Percentiles rank a stretch among this genome's conserved stretches.
These are phyloP conservation scores for Galleria mellonella DNA, from an alignment of 1,140 invertebrate species.

Conservation along the genomic window DNA sequence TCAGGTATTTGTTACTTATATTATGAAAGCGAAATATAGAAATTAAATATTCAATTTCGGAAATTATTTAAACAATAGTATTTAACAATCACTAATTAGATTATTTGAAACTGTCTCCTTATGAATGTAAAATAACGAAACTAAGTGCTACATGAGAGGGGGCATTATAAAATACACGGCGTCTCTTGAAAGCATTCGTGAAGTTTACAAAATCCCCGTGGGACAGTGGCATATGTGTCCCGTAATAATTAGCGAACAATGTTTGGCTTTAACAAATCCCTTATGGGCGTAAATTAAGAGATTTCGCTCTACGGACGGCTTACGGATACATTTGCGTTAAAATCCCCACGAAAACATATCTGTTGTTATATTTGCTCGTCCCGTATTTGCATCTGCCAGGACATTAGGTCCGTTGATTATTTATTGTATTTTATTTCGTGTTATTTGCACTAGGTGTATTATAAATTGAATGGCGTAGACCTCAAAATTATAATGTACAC, in stretches of 20 bases:
- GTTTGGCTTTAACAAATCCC: slow-evolving; percentile 72
- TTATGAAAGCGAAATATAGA: no score
- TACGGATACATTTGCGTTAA: slow-evolving; percentile 58
- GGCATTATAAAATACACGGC: no score
- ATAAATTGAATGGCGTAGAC: no score
- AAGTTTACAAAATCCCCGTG: slow-evolving; percentile 59
- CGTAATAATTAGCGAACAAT: slow-evolving; percentile 73
- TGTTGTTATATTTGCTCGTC: slow-evolving; percentile 22
- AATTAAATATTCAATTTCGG: no score
- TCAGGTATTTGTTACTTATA: no score
- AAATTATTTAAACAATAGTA: no score
- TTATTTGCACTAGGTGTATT: no score
- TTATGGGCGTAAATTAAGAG: slow-evolving; percentile 72
- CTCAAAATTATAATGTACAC: no score
- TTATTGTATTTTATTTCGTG: slow-evolving; percentile 2
- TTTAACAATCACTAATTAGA: no score
- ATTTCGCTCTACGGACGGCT: slow-evolving; percentile 51
- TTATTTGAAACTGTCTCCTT: no score
- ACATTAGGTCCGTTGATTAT: slow-evolving; percentile 17
- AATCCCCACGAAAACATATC: slow-evolving; percentile 34
- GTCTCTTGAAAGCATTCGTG: slow-evolving; percentile 25
- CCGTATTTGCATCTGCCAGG: slow-evolving; percentile 12
- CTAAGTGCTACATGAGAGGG: no score
- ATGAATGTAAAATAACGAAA: no score
- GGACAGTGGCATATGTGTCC: slow-evolving; percentile 59